A percentile compares a stretch with the other conserved stretches of the same genome.
These are phyloP conservation scores for Lagorchestes hirsutus DNA, from an alignment of 2,797 vertebrate genomes.

Conservation along the genomic window DNA sequence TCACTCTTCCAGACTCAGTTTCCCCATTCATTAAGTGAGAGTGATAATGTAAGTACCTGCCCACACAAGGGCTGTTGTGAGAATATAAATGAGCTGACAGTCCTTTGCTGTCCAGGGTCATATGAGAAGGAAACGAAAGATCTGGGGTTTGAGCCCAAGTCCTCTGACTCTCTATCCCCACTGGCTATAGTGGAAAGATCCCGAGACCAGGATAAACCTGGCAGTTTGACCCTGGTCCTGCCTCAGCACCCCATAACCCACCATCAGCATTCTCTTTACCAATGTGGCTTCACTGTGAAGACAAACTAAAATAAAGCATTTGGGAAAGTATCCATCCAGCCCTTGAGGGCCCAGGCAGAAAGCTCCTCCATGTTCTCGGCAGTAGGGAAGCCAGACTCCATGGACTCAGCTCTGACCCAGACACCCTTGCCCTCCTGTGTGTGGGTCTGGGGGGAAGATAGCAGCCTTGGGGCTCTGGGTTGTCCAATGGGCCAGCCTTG, in stretches of 20 bases:
- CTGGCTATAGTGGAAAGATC: background rate
- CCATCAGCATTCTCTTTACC: background rate
- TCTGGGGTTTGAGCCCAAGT: background rate
- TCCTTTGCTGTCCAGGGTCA: background rate
- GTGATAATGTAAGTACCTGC: background rate
- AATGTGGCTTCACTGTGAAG: background rate
- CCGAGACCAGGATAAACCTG: background rate
- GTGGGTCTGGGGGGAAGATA: too few species aligned
- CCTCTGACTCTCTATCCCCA: background rate
- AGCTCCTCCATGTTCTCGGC: too few species aligned
- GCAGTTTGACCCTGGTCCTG: background rate
- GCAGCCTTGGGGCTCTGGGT: too few species aligned
- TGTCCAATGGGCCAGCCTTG: background rate
- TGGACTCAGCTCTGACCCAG: background rate
- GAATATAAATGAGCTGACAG: background rate
- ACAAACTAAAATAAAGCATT: too few species aligned
- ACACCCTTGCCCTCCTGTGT: background rate
- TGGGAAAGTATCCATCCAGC: too few species aligned
- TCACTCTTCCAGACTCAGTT: background rate
- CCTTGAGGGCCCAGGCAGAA: too few species aligned
- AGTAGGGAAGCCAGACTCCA: background rate
- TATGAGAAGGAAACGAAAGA: too few species aligned
- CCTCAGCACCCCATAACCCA: background rate
- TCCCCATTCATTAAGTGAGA: background rate
- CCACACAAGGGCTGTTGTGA: background rate